These are phyloP conservation scores for Pogonocherus hispidulus DNA, from an alignment of 2,888 invertebrate genomes.

Conservation along the genomic window DNA sequence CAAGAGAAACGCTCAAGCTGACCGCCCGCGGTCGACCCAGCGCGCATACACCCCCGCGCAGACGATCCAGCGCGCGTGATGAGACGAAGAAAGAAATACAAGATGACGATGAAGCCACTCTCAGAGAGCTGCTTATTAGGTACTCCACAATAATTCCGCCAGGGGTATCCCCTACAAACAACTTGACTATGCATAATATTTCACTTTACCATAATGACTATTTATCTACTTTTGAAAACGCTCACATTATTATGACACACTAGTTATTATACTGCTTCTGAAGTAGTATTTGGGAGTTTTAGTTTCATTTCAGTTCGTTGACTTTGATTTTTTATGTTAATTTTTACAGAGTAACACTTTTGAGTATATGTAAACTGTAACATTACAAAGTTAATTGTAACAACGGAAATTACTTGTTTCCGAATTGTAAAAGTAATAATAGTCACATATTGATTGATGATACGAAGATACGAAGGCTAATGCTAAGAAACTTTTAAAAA, in stretches of 20 bases:
- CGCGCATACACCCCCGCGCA: slow-evolving; percentile 64
- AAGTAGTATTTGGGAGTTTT: slow-evolving; percentile 23
- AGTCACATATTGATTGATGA: too few species aligned
- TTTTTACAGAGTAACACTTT: slow-evolving; percentile 23
- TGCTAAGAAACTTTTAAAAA: too few species aligned
- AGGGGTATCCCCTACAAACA: slow-evolving; percentile 13
- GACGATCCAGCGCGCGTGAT: slow-evolving; percentile 74
- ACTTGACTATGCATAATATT: slow-evolving; percentile 11
- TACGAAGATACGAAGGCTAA: too few species aligned
- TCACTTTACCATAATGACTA: slow-evolving; percentile 22
- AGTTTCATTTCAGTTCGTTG: slow-evolving; percentile 15
- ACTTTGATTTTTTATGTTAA: slow-evolving; percentile 13
- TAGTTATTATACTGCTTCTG: slow-evolving; percentile 28
- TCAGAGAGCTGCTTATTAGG: slow-evolving; percentile 96
- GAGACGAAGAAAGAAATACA: slow-evolving; percentile 85
- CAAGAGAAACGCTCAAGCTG: slow-evolving; percentile 68
- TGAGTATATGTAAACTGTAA: slow-evolving; percentile 26
- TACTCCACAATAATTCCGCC: slow-evolving; percentile 56
- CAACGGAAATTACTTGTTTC: too few species aligned
- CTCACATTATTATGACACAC: slow-evolving; percentile 25
- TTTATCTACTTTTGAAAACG: slow-evolving; percentile 22
- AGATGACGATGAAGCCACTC: slow-evolving; percentile 88
- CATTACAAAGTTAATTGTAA: too few species aligned
- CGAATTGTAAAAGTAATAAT: too few species aligned
- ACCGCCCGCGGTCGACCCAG: slow-evolving; percentile 65